Base-by-base conservation (phyloP, 2,113 vertebrate species). In the Crotalus tigris region DNA sequence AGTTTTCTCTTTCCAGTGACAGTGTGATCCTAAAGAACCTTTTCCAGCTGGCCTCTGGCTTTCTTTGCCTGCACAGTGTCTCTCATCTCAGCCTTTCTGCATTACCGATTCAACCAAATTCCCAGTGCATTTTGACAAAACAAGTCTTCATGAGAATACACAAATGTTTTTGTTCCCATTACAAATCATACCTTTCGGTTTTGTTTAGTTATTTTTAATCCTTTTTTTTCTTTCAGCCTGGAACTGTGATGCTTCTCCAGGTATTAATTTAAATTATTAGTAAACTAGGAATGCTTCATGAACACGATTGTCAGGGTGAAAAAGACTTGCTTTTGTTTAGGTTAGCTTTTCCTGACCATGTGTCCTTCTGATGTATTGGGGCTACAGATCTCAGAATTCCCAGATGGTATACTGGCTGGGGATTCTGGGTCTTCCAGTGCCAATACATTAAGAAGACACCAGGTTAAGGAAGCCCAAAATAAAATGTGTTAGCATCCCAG, bases 191-290 rank as follows among this genome's bases (percentile, higher is more conserved):
- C 93, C 96, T 49, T 89, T 33, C 24, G 6, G 11, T 90, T 85
- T 51, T 54, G 5, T 9, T 26, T 15, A 2, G 15, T 13, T 11
- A 29, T 19, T 23, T 91, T 95, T 91, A 93, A 89, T 93, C 69
- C 85, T 24, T n/a, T n/a, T 93, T 94, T 94, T 24, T 93, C 93
- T 93, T 94, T 39, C 59, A 94, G 93, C 92, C 93, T 81, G 89
- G 93, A 91, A 94, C 92, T 94, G 57, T 94, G 93, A 0, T 0
- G 0, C 94, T 96, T 93, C 91, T 81, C 89, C 58, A 95, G 95
- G 96, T 96, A 94, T 95, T 96, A 93, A 93, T 97, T 91, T 94
- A 87, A 91, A 81, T 44, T 81, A 95, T 90, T 93, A 95, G 93
- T 95, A 93, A 55, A 89, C 93, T 93, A 92, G 1, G 15, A 90